These are phyloP conservation scores for Catocala fraxini DNA, from an alignment of 2,888 invertebrate genomes.

Conservation along the genomic window DNA sequence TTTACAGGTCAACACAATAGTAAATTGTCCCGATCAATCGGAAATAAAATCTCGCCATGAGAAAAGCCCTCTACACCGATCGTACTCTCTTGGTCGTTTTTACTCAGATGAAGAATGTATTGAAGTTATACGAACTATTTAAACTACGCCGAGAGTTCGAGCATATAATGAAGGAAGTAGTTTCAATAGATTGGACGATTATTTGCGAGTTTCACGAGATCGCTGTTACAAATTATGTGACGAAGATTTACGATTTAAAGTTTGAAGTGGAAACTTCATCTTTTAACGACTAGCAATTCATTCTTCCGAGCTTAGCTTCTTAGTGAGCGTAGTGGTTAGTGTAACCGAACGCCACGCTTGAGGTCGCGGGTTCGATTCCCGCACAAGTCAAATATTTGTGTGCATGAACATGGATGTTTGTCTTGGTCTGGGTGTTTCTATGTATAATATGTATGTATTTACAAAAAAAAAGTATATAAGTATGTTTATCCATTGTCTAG, in stretches of 20 bases:
- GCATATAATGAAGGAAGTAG: constrained; percentile 45
- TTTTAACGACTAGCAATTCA: constrained; percentile 19
- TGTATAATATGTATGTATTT: too few relatives aligned
- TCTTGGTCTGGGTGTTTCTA: too few relatives aligned
- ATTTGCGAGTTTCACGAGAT: constrained; percentile 21
- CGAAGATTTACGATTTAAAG: constrained; percentile 1
- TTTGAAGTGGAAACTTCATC: neutral
- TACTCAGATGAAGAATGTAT: constrained; percentile 50
- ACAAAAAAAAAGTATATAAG: too few relatives aligned
- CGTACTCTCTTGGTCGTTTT: constrained; percentile 34
- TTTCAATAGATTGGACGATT: constrained; percentile 37
- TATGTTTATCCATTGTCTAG: too few relatives aligned
- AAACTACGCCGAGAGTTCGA: constrained; percentile 28
- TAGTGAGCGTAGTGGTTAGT: too few relatives aligned
- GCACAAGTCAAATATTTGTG: too few relatives aligned
- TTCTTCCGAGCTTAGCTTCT: neutral
- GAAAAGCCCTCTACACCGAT: neutral
- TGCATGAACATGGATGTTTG: too few relatives aligned
- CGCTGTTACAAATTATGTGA: constrained; percentile 4
- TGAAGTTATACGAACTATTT: constrained; percentile 53
- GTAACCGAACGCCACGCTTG: too few relatives aligned
- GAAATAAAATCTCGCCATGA: neutral
- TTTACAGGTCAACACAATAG: too few relatives aligned
- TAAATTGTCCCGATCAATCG: neutral
- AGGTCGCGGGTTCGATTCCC: too few relatives aligned